These are phyloP conservation scores for Meiosimyza platycephala DNA, from an alignment of 2,888 invertebrate species.

Conservation along the genomic window DNA sequence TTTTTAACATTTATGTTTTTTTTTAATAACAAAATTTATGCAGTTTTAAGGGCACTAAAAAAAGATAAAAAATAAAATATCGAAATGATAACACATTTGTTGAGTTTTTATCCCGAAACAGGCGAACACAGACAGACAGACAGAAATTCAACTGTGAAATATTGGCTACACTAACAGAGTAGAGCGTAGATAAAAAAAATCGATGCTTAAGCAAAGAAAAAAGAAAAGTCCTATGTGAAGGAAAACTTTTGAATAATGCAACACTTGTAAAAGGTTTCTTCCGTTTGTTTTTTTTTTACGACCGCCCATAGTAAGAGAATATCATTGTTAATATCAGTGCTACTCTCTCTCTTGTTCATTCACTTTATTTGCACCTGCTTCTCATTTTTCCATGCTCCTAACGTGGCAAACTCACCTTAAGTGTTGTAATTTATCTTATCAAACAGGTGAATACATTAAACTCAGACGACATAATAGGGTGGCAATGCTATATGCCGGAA, in stretches of 20 bases:
- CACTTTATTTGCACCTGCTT: not conserved
- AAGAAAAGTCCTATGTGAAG: conserved; percentile 17
- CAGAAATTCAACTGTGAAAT: too few species aligned
- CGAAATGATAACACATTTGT: too few species aligned
- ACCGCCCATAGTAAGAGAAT: not conserved
- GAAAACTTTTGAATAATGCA: conserved; percentile 31
- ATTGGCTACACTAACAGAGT: too few species aligned
- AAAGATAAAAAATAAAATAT: too few species aligned
- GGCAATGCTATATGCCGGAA: not conserved
- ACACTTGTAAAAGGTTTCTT: conserved; percentile 17
- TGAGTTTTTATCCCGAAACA: too few species aligned
- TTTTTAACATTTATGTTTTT: too few species aligned
- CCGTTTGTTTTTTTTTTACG: not conserved
- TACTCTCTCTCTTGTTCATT: not conserved
- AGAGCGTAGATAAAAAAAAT: too few species aligned
- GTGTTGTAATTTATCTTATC: conserved; percentile 32
- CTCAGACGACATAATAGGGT: conserved; percentile 16
- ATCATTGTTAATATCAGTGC: not conserved
- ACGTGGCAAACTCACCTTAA: conserved; percentile 3
- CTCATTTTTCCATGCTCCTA: not conserved
- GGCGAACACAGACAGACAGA: too few species aligned
- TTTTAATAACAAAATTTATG: too few species aligned
- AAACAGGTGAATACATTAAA: conserved; percentile 33
- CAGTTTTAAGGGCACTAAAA: too few species aligned
- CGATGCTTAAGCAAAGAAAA: too few species aligned